Base-by-base conservation (phyloP, 2,888 invertebrate species). In the Rosalia funebris region DNA sequence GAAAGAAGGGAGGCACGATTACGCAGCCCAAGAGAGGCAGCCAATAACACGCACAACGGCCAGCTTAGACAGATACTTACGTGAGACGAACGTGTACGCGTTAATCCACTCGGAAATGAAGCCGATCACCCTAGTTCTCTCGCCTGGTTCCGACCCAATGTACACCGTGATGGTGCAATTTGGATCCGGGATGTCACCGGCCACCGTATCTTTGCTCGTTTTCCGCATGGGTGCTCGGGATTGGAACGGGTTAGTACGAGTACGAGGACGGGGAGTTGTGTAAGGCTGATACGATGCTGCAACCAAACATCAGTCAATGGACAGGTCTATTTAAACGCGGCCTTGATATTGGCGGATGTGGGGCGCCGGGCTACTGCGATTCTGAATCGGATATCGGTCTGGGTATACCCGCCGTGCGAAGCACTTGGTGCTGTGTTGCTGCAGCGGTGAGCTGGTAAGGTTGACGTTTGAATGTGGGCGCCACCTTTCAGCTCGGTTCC, bases 101-200 rank as follows among this genome's bases (percentile, higher is more conserved):
- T 86, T 85, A 77, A 89, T 87, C 89, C 89, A 89, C 77, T 89
- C 88, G 68, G 86, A 86, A 79, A 90, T 82, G 82, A 89, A 88
- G 75, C 88, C 88, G 79, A 87, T 84, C 75, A 86, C 85, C 69
- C 81, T 81, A 73, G 82, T 82, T 71, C 81, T 81, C 72, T 82
- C 81, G 37, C 41, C 41, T 42, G 59, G 54, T 32, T 60, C 55
- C 19, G 61, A 14, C 62, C 79, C 74, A 45, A 57, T 55, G 75
- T 82, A 82, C 75, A 83, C 79, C 67, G 83, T 80, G 61, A 83
- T 82, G 64, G 84, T 84, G 76, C 84, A 84, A 81, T 85, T 84
- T 74, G 77, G 75, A 69, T 77, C 77, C 62, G 74, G 69, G 63
- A 72, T 74, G 70, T 76, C 77, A 69, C 81, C 81, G 59, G 77